Evolutionary conservation across 2,113 vertebrate species (phyloP).

Genomic region (Plestiodon gilberti): DNA sequence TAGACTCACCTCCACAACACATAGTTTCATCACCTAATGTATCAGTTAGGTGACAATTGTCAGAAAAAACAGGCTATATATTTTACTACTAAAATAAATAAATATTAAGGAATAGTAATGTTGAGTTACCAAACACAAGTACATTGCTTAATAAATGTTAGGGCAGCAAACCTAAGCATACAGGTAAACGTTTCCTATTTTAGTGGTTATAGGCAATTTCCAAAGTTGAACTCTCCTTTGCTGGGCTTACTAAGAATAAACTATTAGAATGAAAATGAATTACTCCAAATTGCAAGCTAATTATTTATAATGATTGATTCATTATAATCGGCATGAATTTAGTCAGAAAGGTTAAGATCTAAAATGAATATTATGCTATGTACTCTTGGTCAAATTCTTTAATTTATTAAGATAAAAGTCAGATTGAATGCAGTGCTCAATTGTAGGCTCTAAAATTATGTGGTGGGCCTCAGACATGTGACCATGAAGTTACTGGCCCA

Average conservation of each 20-base stretch:
- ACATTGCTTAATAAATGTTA: not conserved
- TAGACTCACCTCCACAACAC: constrained; percentile 26
- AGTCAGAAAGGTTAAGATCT: not conserved
- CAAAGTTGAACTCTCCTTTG: not conserved
- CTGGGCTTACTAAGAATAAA: not conserved
- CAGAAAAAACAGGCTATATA: not conserved
- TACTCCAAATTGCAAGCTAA: not conserved
- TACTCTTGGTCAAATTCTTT: constrained; percentile 63
- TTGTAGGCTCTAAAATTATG: constrained; percentile 53
- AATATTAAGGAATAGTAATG: not conserved
- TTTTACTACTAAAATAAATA: constrained; percentile 27
- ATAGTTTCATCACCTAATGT: not conserved
- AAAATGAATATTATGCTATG: constrained; percentile 58
- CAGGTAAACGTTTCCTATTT: not conserved
- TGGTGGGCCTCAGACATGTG: constrained; percentile 53
- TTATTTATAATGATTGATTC: constrained; percentile 15
- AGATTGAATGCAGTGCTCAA: constrained; percentile 62
- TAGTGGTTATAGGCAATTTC: constrained; percentile 12
- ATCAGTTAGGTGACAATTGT: not conserved
- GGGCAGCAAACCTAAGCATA: constrained; percentile 6
- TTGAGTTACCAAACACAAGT: not conserved
- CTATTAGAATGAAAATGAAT: not conserved
- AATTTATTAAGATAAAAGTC: constrained; percentile 59
- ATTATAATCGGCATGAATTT: constrained; percentile 11
- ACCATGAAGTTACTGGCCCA: constrained; percentile 62